These are phyloP conservation scores for Microtus pennsylvanicus DNA, from an alignment of 2,113 vertebrate genomes.

Conservation along the genomic window DNA sequence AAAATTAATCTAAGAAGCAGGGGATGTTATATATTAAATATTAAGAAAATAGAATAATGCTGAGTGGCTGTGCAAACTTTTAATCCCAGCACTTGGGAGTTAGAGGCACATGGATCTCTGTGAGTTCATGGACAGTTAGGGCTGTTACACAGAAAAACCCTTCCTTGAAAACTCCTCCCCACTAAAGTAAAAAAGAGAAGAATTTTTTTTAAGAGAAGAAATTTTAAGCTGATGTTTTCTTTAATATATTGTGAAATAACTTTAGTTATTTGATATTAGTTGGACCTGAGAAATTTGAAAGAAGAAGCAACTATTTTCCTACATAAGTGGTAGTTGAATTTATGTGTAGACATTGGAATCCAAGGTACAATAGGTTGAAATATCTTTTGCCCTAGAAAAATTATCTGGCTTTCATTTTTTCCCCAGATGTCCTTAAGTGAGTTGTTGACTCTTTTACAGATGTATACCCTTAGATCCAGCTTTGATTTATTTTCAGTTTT, in stretches of 20 bases:
- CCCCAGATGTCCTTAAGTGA: neutral
- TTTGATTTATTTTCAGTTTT: neutral
- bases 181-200: too few species aligned
- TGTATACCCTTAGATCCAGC: fast-evolving
- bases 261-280: neutral
- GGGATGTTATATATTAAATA: neutral
- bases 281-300: neutral
- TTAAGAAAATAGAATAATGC: neutral
- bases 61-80: too few species aligned
- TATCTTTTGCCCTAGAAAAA: neutral
- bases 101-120: too few species aligned
- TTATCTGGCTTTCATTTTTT: neutral
- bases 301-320: neutral
- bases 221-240: neutral
- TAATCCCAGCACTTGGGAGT: too few species aligned
- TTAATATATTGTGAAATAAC: neutral
- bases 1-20: neutral
- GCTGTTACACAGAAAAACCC: too few species aligned
- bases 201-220: too few species aligned
- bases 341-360: neutral
- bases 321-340: neutral
- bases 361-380: neutral
- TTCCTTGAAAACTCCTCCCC: too few species aligned
- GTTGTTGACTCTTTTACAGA: neutral
- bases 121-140: too few species aligned